Conservation (phyloP, 1,140 invertebrate genomes). For the Druon quercuslanigerum region DNA sequence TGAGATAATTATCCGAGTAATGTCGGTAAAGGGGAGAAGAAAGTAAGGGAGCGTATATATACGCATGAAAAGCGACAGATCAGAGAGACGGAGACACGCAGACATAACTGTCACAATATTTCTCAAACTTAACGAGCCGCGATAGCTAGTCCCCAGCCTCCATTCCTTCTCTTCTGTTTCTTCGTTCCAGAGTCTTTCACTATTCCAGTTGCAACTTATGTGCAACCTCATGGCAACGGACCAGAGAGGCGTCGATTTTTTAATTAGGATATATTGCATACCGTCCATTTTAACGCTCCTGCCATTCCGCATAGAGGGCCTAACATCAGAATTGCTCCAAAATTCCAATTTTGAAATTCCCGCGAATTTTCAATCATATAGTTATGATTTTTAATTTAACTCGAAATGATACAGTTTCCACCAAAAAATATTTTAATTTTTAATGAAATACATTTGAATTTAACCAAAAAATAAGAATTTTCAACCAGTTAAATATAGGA, state of each 20-base stretch:
- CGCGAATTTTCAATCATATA: no score
- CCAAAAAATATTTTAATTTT: no score
- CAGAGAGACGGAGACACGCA: slow-evolving; percentile 62
- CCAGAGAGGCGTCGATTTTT: slow-evolving; percentile 69
- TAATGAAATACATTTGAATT: no score
- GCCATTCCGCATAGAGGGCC: background rate
- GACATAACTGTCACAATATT: slow-evolving; percentile 72
- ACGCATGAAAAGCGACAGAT: slow-evolving; percentile 58
- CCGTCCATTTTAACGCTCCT: slow-evolving; percentile 6
- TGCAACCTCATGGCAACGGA: slow-evolving; percentile 58
- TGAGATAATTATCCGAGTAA: slow-evolving; percentile 8
- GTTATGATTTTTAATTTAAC: no score
- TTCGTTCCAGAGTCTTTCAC: background rate
- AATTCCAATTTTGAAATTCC: no score
- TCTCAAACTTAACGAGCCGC: slow-evolving; percentile 71
- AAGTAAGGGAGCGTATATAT: slow-evolving; percentile 15
- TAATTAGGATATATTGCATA: slow-evolving; percentile 67
- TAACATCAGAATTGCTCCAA: no score
- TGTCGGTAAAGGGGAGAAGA: slow-evolving; percentile 17
- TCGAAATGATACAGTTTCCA: no score
- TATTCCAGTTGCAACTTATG: slow-evolving; percentile 33
- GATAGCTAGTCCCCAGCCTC: slow-evolving; percentile 37
- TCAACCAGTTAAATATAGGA: no score
- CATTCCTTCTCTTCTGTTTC: slow-evolving; percentile 35
- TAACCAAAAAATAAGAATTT: no score